Evolutionary conservation across 1,140 invertebrate species (phyloP).

Genomic region (Psilanteris sp.): DNA sequence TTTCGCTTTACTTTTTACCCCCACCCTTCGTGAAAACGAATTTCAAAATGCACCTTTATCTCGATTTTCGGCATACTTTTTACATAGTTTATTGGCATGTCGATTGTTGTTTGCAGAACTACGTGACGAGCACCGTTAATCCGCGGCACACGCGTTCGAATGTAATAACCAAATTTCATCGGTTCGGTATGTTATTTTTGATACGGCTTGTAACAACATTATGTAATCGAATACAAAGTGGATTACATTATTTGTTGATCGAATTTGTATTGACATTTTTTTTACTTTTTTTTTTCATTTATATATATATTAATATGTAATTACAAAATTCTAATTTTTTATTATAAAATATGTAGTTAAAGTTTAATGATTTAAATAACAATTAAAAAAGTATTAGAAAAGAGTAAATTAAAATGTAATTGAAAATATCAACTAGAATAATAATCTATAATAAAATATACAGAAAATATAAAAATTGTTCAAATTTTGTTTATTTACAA

Average conservation of each 20-base stretch:
- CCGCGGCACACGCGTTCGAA: not conserved
- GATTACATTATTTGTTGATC: not conserved
- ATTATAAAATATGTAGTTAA: no score
- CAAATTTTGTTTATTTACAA: no score
- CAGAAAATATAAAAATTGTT: no score
- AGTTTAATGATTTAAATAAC: no score
- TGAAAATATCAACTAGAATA: no score
- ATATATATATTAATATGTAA: no score
- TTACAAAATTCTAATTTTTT: no score
- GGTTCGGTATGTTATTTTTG: no score
- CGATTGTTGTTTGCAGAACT: conserved; percentile 23
- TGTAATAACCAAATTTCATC: conserved; percentile 28
- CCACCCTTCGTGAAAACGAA: conserved; percentile 8
- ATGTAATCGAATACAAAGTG: conserved; percentile 17
- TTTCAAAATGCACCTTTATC: conserved; percentile 36
- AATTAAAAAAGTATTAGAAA: no score
- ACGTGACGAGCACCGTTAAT: conserved; percentile 33
- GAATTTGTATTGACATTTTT: not conserved
- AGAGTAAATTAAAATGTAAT: no score
- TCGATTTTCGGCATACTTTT: conserved; percentile 18
- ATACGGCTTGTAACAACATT: conserved; percentile 13
- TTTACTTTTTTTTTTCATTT: no score
- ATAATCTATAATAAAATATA: no score
- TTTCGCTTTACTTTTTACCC: conserved; percentile 36
- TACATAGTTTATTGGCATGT: conserved; percentile 13